These are phyloP conservation scores for Pseudois nayaur DNA, from an alignment of 2,113 vertebrate genomes.

Conservation along the genomic window DNA sequence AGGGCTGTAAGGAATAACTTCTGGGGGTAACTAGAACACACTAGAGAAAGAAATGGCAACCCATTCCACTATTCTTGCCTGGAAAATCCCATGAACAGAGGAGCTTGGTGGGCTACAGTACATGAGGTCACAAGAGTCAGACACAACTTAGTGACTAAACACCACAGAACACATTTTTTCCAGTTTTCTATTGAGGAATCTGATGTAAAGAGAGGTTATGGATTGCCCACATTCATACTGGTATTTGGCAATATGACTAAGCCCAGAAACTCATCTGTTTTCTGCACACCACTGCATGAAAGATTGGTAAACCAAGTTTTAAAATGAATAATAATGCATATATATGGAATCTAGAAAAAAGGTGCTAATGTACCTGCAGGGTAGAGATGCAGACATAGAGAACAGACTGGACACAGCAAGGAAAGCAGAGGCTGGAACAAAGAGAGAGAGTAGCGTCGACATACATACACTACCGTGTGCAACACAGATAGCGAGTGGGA, in stretches of 20 bases:
- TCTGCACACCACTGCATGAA: not conserved
- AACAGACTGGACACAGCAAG: not conserved
- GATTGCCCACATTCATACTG: not conserved
- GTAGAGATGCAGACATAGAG: not conserved
- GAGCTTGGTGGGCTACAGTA: not conserved
- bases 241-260: not conserved
- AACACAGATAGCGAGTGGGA: not conserved
- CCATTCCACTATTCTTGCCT: not conserved
- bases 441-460: not conserved
- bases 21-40: not conserved
- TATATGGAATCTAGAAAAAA: not conserved
- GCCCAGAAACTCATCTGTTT: not conserved
- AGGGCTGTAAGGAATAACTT: not conserved
- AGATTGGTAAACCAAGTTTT: not conserved
- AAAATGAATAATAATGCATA: not conserved
- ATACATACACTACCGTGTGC: not conserved
- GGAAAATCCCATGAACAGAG: not conserved
- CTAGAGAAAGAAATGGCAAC: not conserved
- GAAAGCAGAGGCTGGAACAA: not conserved
- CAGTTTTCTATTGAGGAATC: not conserved
- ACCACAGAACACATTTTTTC: not conserved
- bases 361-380: not conserved
- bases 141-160: not conserved
- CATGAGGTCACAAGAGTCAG: not conserved
- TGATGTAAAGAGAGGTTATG: not conserved